Percentiles rank a stretch among this genome's conserved stretches.
These are phyloP conservation scores for Glaucomys volans DNA, from an alignment of 2,113 vertebrate species.

Conservation along the genomic window DNA sequence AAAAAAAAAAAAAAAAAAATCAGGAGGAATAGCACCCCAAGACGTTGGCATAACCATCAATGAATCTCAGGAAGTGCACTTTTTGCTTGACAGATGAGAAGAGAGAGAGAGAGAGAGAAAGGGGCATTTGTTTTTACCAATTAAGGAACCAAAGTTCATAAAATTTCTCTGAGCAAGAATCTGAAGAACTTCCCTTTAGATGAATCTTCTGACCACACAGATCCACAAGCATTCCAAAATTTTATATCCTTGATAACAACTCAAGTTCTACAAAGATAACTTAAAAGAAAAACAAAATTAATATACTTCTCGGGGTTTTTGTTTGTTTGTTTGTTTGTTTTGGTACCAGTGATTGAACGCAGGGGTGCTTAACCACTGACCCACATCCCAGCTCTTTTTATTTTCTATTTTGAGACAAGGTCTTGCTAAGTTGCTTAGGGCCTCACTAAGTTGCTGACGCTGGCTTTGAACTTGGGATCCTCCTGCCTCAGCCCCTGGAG, in stretches of 20 bases:
- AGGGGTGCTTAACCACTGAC: too few relatives aligned
- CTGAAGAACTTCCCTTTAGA: constrained; percentile 20
- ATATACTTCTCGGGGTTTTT: background rate
- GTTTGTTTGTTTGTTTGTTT: too few relatives aligned
- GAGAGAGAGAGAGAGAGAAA: background rate
- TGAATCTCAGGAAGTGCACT: background rate
- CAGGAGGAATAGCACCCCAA: background rate
- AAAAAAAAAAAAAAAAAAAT: background rate
- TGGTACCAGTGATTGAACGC: too few relatives aligned
- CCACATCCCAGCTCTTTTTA: too few relatives aligned
- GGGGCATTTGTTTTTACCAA: background rate
- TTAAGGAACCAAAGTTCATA: background rate
- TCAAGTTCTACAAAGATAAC: constrained; percentile 18
- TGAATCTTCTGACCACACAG: background rate
- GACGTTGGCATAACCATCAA: background rate
- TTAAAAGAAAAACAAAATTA: constrained; percentile 22
- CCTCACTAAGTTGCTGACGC: too few relatives aligned
- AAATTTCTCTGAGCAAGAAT: constrained; percentile 10
- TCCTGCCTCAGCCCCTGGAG: too few relatives aligned
- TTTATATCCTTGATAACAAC: background rate
- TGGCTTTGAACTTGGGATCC: too few relatives aligned
- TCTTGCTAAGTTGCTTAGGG: too few relatives aligned
- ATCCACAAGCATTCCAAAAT: background rate
- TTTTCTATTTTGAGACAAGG: too few relatives aligned
- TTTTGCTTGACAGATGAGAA: background rate